Evolutionary conservation across 2,888 invertebrate species (phyloP).

Genomic region (Leptothorax acervorum): DNA sequence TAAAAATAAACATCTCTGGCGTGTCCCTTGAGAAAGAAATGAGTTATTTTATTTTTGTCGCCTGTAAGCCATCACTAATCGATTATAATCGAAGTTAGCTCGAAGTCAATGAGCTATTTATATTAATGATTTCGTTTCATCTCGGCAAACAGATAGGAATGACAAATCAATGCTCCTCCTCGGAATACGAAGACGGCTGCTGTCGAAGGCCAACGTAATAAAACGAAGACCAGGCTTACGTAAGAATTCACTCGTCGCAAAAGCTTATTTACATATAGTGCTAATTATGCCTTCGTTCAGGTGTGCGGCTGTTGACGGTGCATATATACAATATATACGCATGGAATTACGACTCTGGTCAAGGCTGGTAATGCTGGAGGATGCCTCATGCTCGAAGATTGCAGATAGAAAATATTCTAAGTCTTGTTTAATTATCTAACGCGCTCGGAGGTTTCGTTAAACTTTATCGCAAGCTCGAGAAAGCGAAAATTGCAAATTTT

Average conservation of each 20-base stretch:
- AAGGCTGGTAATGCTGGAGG: conserved; percentile 49
- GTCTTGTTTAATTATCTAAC: background rate
- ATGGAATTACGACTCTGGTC: conserved; percentile 52
- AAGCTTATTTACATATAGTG: conserved; percentile 62
- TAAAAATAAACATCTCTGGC: background rate
- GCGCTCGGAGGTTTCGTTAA: background rate
- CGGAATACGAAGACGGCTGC: conserved; percentile 26
- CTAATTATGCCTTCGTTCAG: conserved; percentile 58
- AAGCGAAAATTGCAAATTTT: background rate
- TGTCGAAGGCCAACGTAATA: conserved; percentile 56
- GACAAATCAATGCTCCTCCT: conserved; percentile 53
- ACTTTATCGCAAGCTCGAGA: background rate
- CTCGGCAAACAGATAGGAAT: conserved; percentile 4
- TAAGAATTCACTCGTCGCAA: conserved; percentile 57
- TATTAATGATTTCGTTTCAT: conserved; percentile 16
- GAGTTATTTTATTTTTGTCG: background rate
- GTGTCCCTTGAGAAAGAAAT: background rate
- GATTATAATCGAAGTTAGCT: conserved; percentile 1
- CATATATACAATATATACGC: background rate
- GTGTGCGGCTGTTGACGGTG: conserved; percentile 4
- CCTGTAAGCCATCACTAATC: background rate
- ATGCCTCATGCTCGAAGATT: conserved; percentile 10
- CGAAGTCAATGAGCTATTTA: conserved; percentile 32
- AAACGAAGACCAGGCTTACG: conserved; percentile 58
- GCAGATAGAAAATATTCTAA: conserved; percentile 9